phyloP scores from a whole-genome alignment of 2,113 vertebrate genomes.

The Channa argus region DNA sequence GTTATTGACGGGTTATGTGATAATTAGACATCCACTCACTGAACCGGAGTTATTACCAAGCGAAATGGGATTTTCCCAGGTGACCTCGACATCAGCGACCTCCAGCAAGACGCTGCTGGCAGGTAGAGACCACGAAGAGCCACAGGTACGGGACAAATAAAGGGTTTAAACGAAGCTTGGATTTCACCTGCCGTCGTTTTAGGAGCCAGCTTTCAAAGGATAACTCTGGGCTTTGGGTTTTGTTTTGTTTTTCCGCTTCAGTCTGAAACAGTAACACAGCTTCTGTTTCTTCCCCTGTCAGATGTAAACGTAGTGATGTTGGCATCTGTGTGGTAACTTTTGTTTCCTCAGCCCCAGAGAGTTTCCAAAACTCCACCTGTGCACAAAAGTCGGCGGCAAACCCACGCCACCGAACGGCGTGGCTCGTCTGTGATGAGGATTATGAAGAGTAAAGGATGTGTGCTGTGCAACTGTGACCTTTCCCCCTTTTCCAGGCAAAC shows the following conservation, averaged over 20 bases:
- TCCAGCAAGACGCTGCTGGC: slow-evolving; percentile 31
- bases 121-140: background rate
- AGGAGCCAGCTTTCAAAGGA: too few species aligned
- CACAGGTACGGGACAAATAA: too few species aligned
- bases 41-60: slow-evolving; percentile 48
- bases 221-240: too few species aligned
- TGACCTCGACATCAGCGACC: slow-evolving; percentile 25
- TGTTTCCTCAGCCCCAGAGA: slow-evolving; percentile 20
- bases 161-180: too few species aligned
- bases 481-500: slow-evolving; percentile 47
- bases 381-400: background rate
- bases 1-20: too few species aligned
- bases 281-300: too few species aligned
- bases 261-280: too few species aligned
- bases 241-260: too few species aligned
- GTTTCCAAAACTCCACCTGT: slow-evolving; percentile 24
- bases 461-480: slow-evolving; percentile 49
- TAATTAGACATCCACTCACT: slow-evolving; percentile 7
- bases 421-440: slow-evolving; percentile 5
- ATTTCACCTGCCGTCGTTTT: too few species aligned
- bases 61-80: slow-evolving; percentile 1
- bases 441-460: slow-evolving; percentile 40
- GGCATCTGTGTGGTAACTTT: background rate
- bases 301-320: too few species aligned
- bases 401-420: background rate